Base-by-base conservation (phyloP, 1,140 invertebrate species). In the Drosophila tristis region DNA sequence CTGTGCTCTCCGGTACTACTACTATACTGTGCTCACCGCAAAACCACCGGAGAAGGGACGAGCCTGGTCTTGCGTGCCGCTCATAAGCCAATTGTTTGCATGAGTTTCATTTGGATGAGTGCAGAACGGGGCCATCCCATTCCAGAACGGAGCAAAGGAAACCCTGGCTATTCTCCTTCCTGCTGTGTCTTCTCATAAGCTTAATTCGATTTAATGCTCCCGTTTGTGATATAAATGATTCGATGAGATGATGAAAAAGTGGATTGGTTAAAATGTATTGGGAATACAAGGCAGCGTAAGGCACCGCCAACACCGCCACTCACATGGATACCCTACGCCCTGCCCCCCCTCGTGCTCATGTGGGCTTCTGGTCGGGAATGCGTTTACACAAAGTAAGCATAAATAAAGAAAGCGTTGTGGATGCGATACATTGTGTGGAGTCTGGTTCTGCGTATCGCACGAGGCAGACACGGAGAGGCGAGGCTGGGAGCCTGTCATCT, bases 161-260 rank as follows among this genome's bases (percentile, higher is more conserved):
- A 13, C 11, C 35, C 73, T 51, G 50, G 64, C 74, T 58, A 76
- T 51, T 44, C 65, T 71, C 65, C 74, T 64, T 63, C 72, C 73
- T 71, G 73, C 76, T 67, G 67, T 54, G 43, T 68, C 75, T 55
- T 60, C 84, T 86, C 90, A 91, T 91, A 84, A 91, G 78, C 90
- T 91, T 91, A 91, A 91, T 82, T 91, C 80, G 79, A 91, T 91
- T 91, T 91, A 91, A 91, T 86, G 73, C 90, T 91, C 90, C 90
- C 85, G 85, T 86, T 91, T 91, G 90, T 74, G 78, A 86, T 90
- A 91, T 91, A 91, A 91, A 91, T 89, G 84, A 90, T 84, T 89
- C 84, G 84, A 90, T 80, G 84, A 89, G 76, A 90, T 86, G 89
- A 90, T 90, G 82, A 90, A 90, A 90, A 90, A 90, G 74, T 81